These are phyloP conservation scores for Mesaphorura yosii DNA, from an alignment of 1,140 invertebrate genomes.

Conservation along the genomic window DNA sequence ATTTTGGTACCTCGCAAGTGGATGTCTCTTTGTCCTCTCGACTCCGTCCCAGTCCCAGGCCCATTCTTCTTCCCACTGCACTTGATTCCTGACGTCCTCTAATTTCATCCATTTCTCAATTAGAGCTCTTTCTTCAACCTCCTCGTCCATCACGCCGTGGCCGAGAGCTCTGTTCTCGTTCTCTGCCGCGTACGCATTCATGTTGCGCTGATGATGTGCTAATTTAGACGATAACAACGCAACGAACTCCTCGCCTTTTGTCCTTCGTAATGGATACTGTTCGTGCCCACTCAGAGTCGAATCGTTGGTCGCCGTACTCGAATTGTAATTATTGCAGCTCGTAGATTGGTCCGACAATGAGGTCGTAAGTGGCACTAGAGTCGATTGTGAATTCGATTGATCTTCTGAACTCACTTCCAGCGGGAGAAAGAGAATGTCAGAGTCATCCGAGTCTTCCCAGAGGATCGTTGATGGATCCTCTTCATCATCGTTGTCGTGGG, in stretches of 20 bases:
- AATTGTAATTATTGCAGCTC: not conserved
- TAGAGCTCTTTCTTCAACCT: constrained; percentile 22
- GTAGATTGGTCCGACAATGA: not conserved
- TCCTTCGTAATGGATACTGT: not conserved
- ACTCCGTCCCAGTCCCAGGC: constrained; percentile 30
- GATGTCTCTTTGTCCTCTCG: constrained; percentile 8
- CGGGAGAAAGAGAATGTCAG: constrained; percentile 29
- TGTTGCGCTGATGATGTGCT: not conserved
- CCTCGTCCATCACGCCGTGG: not conserved
- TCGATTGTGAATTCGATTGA: constrained; percentile 16
- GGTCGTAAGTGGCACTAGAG: constrained; percentile 8
- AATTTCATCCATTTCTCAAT: constrained; percentile 32
- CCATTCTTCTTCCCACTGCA: constrained; percentile 27
- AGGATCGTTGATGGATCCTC: constrained; percentile 24
- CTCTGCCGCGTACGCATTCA: too few species aligned
- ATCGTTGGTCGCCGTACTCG: too few species aligned
- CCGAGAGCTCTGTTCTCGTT: too few species aligned
- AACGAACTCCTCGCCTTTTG: not conserved
- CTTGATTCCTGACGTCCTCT: constrained; percentile 25
- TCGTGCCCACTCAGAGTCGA: too few species aligned
- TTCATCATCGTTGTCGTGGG: constrained; percentile 6
- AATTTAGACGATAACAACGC: not conserved
- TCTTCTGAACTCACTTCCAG: constrained; percentile 23
- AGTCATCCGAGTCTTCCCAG: constrained; percentile 31
- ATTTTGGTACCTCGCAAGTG: too few species aligned